Evolutionary conservation across 2,797 vertebrate genomes (phyloP).

Genomic region (Hyperoplus immaculatus): DNA sequence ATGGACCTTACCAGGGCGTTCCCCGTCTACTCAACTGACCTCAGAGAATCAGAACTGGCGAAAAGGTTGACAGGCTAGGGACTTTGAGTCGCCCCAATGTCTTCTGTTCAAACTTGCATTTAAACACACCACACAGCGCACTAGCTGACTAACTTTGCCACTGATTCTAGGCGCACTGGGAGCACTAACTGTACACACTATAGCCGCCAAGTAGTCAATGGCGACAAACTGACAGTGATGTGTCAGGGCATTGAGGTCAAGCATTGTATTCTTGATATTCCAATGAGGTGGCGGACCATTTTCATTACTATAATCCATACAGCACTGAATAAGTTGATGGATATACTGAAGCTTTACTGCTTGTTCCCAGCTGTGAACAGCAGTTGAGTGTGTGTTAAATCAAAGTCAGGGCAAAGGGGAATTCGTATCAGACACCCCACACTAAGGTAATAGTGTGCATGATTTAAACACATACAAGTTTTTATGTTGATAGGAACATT

Average conservation of each 20-base stretch:
- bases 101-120: not conserved
- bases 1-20: not conserved
- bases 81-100: not conserved
- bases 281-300: not conserved
- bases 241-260: not conserved
- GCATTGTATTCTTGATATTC: not conserved
- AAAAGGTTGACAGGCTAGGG: not conserved
- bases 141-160: not conserved
- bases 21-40: not conserved
- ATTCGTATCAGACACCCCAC: not conserved
- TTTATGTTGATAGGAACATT: not conserved
- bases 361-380: not conserved
- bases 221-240: not conserved
- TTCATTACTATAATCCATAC: not conserved
- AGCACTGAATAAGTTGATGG: not conserved
- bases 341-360: not conserved
- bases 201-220: not conserved
- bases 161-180: not conserved
- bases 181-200: not conserved
- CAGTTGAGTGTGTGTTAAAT: not conserved
- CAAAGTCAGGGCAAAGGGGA: not conserved
- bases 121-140: not conserved
- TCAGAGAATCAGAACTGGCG: not conserved
- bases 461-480: not conserved
- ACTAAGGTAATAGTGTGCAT: not conserved